These are phyloP conservation scores for Hormaphis cornu DNA, from an alignment of 1,140 invertebrate genomes.

Conservation along the genomic window DNA sequence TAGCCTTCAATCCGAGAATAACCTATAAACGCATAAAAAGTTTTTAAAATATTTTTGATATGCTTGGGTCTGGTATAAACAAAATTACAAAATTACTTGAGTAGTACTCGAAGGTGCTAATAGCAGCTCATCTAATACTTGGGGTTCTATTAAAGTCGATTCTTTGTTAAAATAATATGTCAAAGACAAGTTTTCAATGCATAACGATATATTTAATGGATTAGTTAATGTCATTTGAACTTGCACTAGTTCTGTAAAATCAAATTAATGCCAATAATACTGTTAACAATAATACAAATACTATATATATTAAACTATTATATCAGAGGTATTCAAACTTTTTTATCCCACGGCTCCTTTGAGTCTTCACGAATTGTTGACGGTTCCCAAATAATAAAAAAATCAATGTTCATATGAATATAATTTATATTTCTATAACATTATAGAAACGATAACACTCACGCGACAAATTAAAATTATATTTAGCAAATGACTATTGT, in stretches of 20 bases:
- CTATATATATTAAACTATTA: too few species aligned
- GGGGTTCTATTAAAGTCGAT: neutral
- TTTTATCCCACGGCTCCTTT: too few species aligned
- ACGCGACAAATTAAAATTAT: too few species aligned
- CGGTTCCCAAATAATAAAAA: too few species aligned
- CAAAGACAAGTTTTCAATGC: slow-evolving; percentile 25
- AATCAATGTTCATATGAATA: too few species aligned
- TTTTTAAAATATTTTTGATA: neutral
- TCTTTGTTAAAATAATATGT: slow-evolving; percentile 4
- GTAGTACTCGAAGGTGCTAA: slow-evolving; percentile 26
- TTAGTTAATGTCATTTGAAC: slow-evolving; percentile 32
- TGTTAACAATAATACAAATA: too few species aligned
- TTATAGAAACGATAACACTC: too few species aligned
- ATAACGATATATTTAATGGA: slow-evolving; percentile 28
- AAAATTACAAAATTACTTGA: neutral
- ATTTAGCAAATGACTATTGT: too few species aligned
- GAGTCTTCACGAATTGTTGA: too few species aligned
- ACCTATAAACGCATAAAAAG: neutral
- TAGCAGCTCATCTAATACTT: slow-evolving; percentile 7
- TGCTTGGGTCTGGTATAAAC: neutral
- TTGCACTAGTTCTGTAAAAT: slow-evolving; percentile 18
- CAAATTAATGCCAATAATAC: neutral
- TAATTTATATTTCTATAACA: too few species aligned
- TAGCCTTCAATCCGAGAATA: slow-evolving; percentile 10
- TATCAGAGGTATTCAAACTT: too few species aligned